Evolutionary conservation across 1,140 invertebrate genomes (phyloP).

Genomic region (Propsilocerus akamusi): DNA sequence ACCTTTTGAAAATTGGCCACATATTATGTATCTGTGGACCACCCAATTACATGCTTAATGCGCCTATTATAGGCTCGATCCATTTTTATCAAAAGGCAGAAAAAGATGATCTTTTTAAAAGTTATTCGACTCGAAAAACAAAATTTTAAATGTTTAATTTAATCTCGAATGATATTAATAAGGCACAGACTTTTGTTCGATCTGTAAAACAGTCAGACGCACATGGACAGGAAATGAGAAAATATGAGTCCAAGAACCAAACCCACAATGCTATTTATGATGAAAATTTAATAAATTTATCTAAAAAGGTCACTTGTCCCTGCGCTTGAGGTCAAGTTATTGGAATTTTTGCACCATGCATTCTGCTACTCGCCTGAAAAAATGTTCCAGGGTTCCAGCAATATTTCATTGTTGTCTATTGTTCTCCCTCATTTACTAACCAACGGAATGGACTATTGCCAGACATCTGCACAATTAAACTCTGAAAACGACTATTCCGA

Average conservation of each 20-base stretch:
- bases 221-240: background rate
- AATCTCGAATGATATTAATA: background rate
- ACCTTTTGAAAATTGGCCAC: too few species aligned
- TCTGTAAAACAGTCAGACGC: background rate
- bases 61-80: background rate
- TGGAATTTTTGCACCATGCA: background rate
- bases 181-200: background rate
- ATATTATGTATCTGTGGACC: background rate
- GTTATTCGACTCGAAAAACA: background rate
- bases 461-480: too few species aligned
- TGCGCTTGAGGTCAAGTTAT: background rate
- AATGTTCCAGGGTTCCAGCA: too few species aligned
- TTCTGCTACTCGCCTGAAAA: too few species aligned
- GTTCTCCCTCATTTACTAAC: background rate
- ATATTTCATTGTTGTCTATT: conserved; percentile 1
- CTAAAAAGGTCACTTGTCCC: conserved; percentile 1
- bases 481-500: too few species aligned
- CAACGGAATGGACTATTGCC: too few species aligned
- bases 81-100: too few species aligned
- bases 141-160: background rate
- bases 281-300: background rate
- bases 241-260: too few species aligned
- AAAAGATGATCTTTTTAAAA: too few species aligned
- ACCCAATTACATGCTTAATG: conserved; percentile 4
- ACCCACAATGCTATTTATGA: too few species aligned